Base-by-base conservation (phyloP, 1,140 invertebrate genomes). In the Pseudomyrmex sp. region DNA sequence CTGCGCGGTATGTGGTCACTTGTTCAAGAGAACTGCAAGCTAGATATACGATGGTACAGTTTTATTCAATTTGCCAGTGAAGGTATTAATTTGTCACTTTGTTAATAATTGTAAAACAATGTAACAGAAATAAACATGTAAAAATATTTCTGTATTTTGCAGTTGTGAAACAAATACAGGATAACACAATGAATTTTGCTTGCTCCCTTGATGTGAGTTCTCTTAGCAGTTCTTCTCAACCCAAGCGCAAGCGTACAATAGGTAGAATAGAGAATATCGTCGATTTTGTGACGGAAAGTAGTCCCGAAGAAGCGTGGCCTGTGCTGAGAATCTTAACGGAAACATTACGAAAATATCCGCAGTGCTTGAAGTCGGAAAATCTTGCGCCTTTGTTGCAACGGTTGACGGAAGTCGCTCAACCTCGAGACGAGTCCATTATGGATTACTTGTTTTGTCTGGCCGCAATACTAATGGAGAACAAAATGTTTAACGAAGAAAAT, bases 291-390 rank as follows among this genome's bases (percentile, higher is more conserved):
- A 80, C 35, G 44, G 72, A 85, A 35, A 84, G 59, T 15, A 85
- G 85, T 75, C 70, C 86, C 8, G 87, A 91, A 62, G 74, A 75
- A 77, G 80, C 82, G 2, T 92, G 90, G 89, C 74, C 89, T 4
- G 84, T 88, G 10, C 62, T 92, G 58, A 90, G 91, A 75, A 88
- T 94, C 23, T 76, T 93, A 8, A 86, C 83, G 7, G 84, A 73
- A 65, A 88, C 93, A 18, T 72, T 94, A 18, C 89, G 83, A 63
- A 93, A 92, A 79, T 95, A 95, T 91, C 94, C 95, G 3, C 66
- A 92, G 56, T 82, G 91, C 18, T 73, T 95, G 35, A 91, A 90
- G 62, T 62, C 84, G 4, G 44, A 91, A 10, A 91, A 94, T 79
- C 94, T 93, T 70, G 48, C 88, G 23, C 65, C 77, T 35, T 87